These are phyloP conservation scores for Triplophysa rosa DNA, from an alignment of 2,113 vertebrate species.

Conservation along the genomic window DNA sequence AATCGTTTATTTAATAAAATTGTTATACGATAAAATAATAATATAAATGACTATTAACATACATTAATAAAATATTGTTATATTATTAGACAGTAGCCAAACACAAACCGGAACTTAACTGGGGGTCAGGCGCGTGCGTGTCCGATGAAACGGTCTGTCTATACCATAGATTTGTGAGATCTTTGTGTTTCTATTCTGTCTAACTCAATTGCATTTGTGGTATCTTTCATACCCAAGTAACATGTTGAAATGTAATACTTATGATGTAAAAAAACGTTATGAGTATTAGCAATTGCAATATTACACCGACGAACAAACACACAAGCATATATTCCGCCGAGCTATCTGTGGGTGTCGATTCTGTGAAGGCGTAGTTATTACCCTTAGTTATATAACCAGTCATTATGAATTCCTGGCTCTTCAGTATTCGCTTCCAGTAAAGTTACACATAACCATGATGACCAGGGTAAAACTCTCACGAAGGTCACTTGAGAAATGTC, in stretches of 20 bases:
- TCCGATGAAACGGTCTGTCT: too few relatives aligned
- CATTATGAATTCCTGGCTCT: not conserved
- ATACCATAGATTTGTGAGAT: too few relatives aligned
- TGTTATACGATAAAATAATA: too few relatives aligned
- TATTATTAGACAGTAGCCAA: too few relatives aligned
- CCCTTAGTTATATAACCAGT: not conserved
- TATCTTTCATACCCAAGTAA: not conserved
- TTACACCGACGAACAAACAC: not conserved
- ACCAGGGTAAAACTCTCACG: constrained; percentile 51
- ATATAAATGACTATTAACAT: too few relatives aligned
- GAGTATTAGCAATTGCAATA: not conserved
- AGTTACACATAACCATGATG: not conserved
- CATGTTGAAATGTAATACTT: not conserved
- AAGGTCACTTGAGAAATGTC: constrained; percentile 48
- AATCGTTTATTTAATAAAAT: too few relatives aligned
- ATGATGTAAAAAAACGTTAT: not conserved
- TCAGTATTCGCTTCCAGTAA: not conserved
- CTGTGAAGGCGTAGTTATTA: constrained; percentile 20
- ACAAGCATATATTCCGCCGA: not conserved
- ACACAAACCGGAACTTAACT: too few relatives aligned
- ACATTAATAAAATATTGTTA: too few relatives aligned
- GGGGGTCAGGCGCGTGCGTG: too few relatives aligned
- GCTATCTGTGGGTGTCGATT: constrained; percentile 2
- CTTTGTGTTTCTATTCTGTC: too few relatives aligned
- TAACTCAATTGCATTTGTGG: not conserved